These are phyloP conservation scores for Philonicus albiceps DNA, from an alignment of 2,888 invertebrate genomes.

Conservation along the genomic window DNA sequence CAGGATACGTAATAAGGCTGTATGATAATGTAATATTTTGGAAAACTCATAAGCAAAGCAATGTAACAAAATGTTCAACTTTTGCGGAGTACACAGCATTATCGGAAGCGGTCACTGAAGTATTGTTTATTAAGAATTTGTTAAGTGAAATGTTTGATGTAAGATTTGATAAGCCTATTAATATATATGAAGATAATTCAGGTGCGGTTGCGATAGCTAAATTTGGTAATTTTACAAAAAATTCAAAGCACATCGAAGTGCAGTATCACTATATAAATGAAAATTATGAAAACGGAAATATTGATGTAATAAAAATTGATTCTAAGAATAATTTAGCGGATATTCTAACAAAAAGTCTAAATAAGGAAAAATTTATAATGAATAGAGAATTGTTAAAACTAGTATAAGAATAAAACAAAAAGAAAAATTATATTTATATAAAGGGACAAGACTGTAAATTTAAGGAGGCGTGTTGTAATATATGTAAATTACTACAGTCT, in stretches of 20 bases:
- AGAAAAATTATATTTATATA: too few species aligned
- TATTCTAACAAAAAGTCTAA: conserved; percentile 47
- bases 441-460: too few species aligned
- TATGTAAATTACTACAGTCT: too few species aligned
- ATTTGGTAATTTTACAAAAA: background rate
- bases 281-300: conserved; percentile 51
- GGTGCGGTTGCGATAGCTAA: conserved; percentile 51
- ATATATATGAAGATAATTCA: conserved; percentile 54
- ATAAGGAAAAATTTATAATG: too few species aligned
- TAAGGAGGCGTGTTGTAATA: too few species aligned
- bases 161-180: conserved; percentile 50
- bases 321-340: conserved; percentile 52
- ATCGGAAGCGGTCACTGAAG: conserved; percentile 52
- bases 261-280: too few species aligned
- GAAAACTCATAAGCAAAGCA: conserved; percentile 56
- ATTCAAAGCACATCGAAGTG: conserved; percentile 50
- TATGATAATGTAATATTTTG: conserved; percentile 55
- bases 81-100: conserved; percentile 54
- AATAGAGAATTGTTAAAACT: too few species aligned
- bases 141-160: conserved; percentile 50
- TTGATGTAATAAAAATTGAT: conserved; percentile 53
- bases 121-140: conserved; percentile 49
- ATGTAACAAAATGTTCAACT: conserved; percentile 53
- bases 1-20: conserved; percentile 56
- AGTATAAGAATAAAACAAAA: too few species aligned